phyloP scores from a whole-genome alignment of 92 coral and sea anemone species.

The Phenganax marumi region DNA sequence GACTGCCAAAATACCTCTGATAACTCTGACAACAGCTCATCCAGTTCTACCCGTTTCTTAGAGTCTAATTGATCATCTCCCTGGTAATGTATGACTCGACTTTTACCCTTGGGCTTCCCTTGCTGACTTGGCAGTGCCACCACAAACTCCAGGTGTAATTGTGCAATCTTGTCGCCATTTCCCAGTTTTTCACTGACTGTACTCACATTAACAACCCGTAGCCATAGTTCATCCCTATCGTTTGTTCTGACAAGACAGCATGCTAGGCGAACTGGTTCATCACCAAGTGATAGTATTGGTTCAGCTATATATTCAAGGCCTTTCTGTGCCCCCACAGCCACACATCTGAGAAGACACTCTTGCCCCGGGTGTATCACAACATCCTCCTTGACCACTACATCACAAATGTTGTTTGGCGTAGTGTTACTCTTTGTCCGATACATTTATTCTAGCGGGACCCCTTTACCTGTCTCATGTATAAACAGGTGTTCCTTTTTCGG shows the following conservation, averaged over 20 bases:
- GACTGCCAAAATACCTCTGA: constrained; percentile 20
- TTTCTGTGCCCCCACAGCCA: neutral
- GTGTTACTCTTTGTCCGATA: neutral
- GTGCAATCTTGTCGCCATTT: constrained; percentile 18
- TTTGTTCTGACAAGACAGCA: constrained; percentile 8
- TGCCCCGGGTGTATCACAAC: neutral
- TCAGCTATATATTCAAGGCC: constrained; percentile 10
- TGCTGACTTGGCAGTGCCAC: constrained; percentile 1
- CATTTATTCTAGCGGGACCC: neutral
- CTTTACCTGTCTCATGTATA: constrained; percentile 19
- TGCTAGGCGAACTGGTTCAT: constrained; percentile 28
- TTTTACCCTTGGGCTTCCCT: neutral
- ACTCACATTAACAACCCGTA: constrained; percentile 16
- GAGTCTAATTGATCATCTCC: constrained; percentile 13
- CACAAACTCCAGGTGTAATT: constrained; percentile 27
- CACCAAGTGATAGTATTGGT: constrained; percentile 2
- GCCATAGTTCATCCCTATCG: neutral
- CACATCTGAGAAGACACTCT: constrained; percentile 16
- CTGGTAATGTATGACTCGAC: constrained; percentile 10
- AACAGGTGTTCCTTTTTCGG: neutral
- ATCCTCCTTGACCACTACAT: constrained; percentile 10
- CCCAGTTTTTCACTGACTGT: constrained; percentile 5
- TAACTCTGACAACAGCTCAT: constrained; percentile 11
- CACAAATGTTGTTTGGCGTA: neutral
- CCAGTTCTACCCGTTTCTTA: constrained; percentile 1